phyloP scores from a whole-genome alignment of 2,113 vertebrate genomes.

The Taxidea taxus region DNA sequence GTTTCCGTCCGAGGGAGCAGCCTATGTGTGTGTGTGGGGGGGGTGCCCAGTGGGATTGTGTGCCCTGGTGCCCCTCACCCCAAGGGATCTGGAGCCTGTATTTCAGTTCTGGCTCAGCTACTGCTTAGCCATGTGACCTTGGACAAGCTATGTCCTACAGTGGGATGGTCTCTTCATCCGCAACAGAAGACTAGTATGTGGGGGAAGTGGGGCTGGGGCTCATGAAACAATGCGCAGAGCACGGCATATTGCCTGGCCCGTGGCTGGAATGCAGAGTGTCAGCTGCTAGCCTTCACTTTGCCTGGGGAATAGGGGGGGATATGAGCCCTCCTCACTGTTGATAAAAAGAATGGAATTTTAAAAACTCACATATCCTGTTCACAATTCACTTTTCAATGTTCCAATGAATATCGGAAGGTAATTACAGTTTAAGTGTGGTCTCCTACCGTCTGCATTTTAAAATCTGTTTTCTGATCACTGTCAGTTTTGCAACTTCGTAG shows the following conservation, averaged over 20 bases:
- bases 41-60: fast-evolving
- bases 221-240: fast-evolving
- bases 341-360: not conserved
- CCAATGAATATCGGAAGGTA: not conserved
- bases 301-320: too few relatives aligned
- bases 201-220: not conserved
- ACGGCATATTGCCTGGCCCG: fast-evolving
- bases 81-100: not conserved
- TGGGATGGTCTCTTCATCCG: not conserved
- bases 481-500: slow-evolving; percentile 35
- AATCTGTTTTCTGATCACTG: slow-evolving; percentile 35
- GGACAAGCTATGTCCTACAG: not conserved
- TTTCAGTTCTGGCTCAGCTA: not conserved
- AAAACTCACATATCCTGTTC: not conserved
- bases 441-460: slow-evolving; percentile 48
- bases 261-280: fast-evolving
- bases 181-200: not conserved
- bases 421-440: slow-evolving; percentile 37
- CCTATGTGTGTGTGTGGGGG: fast-evolving
- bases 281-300: fast-evolving
- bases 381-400: not conserved
- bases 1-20: not conserved
- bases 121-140: not conserved
- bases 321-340: not conserved
- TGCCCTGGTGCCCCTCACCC: fast-evolving